Base-by-base conservation (phyloP, 2,888 invertebrate genomes). In the Tineola bisselliella region DNA sequence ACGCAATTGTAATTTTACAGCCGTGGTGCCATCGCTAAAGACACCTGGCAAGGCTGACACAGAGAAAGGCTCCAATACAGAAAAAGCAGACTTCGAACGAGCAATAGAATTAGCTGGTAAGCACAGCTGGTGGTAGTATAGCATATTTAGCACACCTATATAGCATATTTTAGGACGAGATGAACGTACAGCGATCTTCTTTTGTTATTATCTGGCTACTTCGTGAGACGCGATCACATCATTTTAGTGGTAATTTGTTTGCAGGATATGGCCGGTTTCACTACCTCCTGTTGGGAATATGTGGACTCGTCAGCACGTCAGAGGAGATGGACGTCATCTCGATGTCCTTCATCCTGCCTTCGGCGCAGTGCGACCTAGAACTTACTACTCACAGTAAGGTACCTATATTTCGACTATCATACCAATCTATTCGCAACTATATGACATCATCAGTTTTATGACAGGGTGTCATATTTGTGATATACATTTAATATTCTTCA, bases 301-400 rank as follows among this genome's bases (percentile, higher is more conserved):
- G 96, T 88, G 96, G 97, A 69, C 94, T 96, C 87, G 96, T 96
- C 82, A 94, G 94, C 88, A 95, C 95, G 68, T 95, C 95, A 81
- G 96, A 97, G 90, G 96, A 96, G 89, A 95, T 97, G 92, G 96
- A 96, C 88, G 95, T 96, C 88, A 94, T 97, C 74, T 95, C 94
- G 70, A 95, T 97, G 92, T 96, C 96, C 68, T 97, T 96, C 90
- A 94, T 97, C 81, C 88, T 97, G 65, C 96, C 96, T 56, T 94
- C 95, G 70, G 96, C 96, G 66, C 94, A 96, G 84, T 96, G 96
- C 90, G 97, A 97, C 88, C 89, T 97, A 79, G 84, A 93, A 67
- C 90, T 97, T 70, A 92, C 93, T 74, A 95, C 96, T 61, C 90
- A 92, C 69, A 93, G 94, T 66, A 96, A 96, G 84, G 94, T 94